Conservation (phyloP, 2,113 vertebrate genomes). For the Corythaixoides concolor region DNA sequence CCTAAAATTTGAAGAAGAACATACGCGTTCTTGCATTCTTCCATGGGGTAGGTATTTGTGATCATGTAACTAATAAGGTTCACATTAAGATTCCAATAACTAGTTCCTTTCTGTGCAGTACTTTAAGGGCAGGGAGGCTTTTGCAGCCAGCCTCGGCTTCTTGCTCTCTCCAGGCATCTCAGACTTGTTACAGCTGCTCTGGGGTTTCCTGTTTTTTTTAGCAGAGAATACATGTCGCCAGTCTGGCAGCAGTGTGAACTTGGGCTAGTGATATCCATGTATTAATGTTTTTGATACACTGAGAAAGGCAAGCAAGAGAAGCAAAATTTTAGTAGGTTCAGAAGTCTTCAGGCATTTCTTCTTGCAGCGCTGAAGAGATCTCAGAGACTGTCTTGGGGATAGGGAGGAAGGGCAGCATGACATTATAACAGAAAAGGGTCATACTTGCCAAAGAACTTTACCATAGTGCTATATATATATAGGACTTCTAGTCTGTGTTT, state of each 20-base stretch:
- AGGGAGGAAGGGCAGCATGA: background rate
- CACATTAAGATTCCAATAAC: background rate
- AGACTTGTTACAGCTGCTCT: background rate
- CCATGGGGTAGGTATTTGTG: background rate
- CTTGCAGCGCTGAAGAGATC: background rate
- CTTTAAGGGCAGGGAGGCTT: background rate
- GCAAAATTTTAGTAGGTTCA: background rate
- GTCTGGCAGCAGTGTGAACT: background rate
- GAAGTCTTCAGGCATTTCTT: background rate
- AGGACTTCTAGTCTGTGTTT: rapidly evolving
- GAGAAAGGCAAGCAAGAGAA: background rate
- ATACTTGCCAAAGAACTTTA: background rate
- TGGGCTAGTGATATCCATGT: background rate
- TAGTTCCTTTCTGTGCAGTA: background rate
- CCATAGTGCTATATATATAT: rapidly evolving
- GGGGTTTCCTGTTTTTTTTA: background rate
- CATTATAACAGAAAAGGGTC: background rate
- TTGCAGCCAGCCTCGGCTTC: background rate
- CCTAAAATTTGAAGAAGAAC: background rate
- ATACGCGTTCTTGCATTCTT: background rate
- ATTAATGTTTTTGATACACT: background rate
- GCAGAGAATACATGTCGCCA: background rate
- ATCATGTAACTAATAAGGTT: background rate
- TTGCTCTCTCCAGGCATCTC: background rate
- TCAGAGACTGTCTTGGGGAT: background rate